A percentile compares a stretch with the other conserved stretches of the same genome.
These are phyloP conservation scores for Diorhabda carinulata DNA, from an alignment of 1,140 invertebrate genomes.

Conservation along the genomic window DNA sequence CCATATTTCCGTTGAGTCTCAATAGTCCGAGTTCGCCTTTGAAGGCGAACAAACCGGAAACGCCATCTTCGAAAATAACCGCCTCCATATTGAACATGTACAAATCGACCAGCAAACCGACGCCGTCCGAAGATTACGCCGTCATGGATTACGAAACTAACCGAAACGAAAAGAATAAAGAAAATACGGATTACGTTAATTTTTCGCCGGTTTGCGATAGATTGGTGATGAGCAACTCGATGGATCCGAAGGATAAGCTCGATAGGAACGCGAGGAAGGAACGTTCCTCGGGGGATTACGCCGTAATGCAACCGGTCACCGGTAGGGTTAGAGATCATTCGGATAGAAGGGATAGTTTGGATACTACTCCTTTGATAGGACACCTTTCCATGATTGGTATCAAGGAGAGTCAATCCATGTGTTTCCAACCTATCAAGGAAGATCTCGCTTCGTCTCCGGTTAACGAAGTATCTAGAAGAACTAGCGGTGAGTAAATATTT, in stretches of 20 bases:
- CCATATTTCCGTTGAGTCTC: slow-evolving; percentile 59
- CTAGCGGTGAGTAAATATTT: slow-evolving; percentile 8
- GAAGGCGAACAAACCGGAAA: slow-evolving; percentile 46
- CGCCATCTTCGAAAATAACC: slow-evolving; percentile 34
- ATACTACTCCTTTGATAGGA: slow-evolving; percentile 20
- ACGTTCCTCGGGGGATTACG: background rate
- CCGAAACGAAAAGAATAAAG: slow-evolving; percentile 3
- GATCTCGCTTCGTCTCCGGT: slow-evolving; percentile 23
- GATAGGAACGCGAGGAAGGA: background rate
- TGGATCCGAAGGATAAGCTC: slow-evolving; percentile 11
- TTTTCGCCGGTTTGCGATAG: slow-evolving; percentile 31
- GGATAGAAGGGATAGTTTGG: slow-evolving; percentile 9
- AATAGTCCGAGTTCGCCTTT: slow-evolving; percentile 58
- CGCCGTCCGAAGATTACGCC: slow-evolving; percentile 34
- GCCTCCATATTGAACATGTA: slow-evolving; percentile 34
- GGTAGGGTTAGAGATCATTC: slow-evolving; percentile 5
- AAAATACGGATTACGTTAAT: slow-evolving; percentile 42
- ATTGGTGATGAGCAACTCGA: background rate
- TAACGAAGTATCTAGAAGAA: slow-evolving; percentile 16
- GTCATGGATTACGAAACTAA: slow-evolving; percentile 40
- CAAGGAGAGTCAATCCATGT: slow-evolving; percentile 22
- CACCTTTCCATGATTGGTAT: slow-evolving; percentile 23
- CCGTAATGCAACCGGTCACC: slow-evolving; percentile 16
- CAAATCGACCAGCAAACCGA: slow-evolving; percentile 24
- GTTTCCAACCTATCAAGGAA: slow-evolving; percentile 38